Percentiles rank a stretch among this genome's conserved stretches.
These are phyloP conservation scores for Sprattus sprattus DNA, from an alignment of 2,113 vertebrate species.

Conservation along the genomic window DNA sequence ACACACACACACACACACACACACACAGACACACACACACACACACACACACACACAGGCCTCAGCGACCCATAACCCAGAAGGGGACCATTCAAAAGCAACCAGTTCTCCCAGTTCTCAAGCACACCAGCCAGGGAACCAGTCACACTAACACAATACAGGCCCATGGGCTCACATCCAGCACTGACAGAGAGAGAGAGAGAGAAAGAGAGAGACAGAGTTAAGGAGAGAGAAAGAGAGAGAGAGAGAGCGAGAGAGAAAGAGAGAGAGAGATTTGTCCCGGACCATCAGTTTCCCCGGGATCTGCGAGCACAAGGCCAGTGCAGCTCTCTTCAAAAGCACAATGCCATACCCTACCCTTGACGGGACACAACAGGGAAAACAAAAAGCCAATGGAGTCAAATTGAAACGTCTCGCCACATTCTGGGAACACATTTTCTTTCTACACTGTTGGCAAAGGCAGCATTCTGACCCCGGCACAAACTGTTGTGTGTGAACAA, in stretches of 20 bases:
- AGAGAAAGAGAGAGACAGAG: not conserved
- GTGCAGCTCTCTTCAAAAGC: not conserved
- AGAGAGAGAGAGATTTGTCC: not conserved
- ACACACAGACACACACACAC: not conserved
- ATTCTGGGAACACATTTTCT: not conserved
- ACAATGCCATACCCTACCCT: not conserved
- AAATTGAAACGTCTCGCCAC: not conserved
- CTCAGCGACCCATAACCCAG: not conserved
- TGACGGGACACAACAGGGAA: not conserved
- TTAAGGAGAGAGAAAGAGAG: not conserved
- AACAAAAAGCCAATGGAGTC: not conserved
- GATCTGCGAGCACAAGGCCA: not conserved
- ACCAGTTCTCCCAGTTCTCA: conserved; percentile 3
- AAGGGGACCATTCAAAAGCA: not conserved
- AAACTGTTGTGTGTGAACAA: not conserved
- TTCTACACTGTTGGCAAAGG: not conserved
- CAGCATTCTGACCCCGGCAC: not conserved
- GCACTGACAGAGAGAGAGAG: not conserved
- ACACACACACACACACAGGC: not conserved
- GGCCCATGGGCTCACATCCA: not conserved
- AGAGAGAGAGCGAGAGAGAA: not conserved
- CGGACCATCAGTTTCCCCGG: not conserved
- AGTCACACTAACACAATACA: not conserved
- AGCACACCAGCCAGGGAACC: not conserved
- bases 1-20: not conserved